These are phyloP conservation scores for Corythornis madagascariensis DNA, from an alignment of 2,113 vertebrate genomes.

Conservation along the genomic window DNA sequence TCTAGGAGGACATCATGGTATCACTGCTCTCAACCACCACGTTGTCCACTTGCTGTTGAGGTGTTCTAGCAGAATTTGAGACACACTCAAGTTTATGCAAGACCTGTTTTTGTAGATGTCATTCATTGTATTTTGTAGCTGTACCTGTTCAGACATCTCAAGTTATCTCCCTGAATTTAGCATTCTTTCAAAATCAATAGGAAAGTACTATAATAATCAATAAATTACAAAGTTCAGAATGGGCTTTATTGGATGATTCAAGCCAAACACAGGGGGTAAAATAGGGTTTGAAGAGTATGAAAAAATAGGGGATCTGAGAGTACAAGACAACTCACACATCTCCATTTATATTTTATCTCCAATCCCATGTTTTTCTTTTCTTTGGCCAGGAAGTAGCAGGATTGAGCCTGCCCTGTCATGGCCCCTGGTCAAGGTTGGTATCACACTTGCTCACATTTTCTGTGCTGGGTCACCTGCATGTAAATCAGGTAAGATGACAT, in stretches of 20 bases:
- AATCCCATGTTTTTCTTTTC: not conserved
- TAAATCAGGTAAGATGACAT: rapidly evolving
- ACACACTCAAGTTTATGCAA: not conserved
- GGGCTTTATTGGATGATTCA: too few relatives aligned
- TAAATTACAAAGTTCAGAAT: too few relatives aligned
- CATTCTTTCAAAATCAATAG: not conserved
- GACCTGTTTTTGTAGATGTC: not conserved
- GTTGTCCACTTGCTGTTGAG: not conserved
- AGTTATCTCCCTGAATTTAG: not conserved
- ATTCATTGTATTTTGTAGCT: not conserved
- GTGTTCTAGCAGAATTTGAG: not conserved
- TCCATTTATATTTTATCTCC: not conserved
- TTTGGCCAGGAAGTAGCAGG: not conserved
- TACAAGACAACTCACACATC: not conserved
- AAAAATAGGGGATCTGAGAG: too few relatives aligned
- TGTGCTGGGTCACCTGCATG: not conserved
- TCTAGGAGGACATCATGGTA: not conserved
- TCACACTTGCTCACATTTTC: not conserved
- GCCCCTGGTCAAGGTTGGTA: not conserved
- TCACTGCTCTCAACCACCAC: not conserved
- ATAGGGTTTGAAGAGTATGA: too few relatives aligned
- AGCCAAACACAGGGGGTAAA: too few relatives aligned
- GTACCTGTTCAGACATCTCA: not conserved
- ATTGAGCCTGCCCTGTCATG: rapidly evolving
- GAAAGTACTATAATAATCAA: too few relatives aligned